phyloP scores from a whole-genome alignment of 2,113 vertebrate species.

The Paedocypris sp. region DNA sequence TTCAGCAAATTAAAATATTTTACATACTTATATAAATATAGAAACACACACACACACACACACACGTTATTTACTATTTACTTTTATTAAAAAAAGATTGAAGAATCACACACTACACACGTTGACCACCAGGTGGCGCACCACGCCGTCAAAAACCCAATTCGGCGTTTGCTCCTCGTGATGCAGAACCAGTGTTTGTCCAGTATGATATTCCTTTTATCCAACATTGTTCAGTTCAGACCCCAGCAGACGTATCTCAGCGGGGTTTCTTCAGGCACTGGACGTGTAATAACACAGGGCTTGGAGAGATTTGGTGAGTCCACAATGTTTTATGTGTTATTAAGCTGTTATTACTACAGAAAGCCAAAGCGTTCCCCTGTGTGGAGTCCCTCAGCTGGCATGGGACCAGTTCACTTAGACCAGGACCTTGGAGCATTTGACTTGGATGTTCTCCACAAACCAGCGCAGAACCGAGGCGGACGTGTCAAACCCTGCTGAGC shows the following conservation, averaged over 20 bases:
- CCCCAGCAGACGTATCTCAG: not conserved
- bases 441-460: constrained; percentile 48
- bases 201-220: not conserved
- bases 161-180: not conserved
- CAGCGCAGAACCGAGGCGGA: constrained; percentile 39
- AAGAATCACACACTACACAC: not conserved
- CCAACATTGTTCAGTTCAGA: not conserved
- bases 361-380: not conserved
- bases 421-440: constrained; percentile 30
- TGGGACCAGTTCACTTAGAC: constrained; percentile 26
- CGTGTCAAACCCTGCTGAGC: constrained; percentile 22
- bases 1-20: too few relatives aligned
- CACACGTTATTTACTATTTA: too few relatives aligned
- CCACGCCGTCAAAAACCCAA: not conserved
- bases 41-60: too few relatives aligned
- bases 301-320: not conserved
- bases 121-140: not conserved
- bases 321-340: not conserved
- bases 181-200: not conserved
- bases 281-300: not conserved
- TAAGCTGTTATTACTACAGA: not conserved
- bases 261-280: not conserved
- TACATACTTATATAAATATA: too few relatives aligned
- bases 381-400: not conserved
- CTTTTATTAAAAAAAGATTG: too few relatives aligned